Base-by-base conservation (phyloP, 2,888 invertebrate genomes). In the Eugnorisma glareosa region DNA sequence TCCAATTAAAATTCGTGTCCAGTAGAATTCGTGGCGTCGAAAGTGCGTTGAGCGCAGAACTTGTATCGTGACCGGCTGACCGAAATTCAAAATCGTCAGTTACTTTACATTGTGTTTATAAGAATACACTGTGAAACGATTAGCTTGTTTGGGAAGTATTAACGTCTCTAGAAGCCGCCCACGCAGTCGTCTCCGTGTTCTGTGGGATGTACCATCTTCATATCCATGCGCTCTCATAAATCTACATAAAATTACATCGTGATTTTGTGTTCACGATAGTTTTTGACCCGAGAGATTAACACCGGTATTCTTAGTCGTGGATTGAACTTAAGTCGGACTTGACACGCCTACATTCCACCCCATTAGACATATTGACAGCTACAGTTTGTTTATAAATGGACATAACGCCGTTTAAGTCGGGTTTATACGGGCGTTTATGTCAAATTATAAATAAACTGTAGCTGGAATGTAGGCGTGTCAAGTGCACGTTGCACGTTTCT, bases 231-330 rank as follows among this genome's bases (percentile, higher is more conserved):
- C 21, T 61, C 11, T 43, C 18, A 37, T 51, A 43, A 43, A 63
- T 77, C 10, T 35, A 67, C 24, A 45, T 63, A n/a, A 57, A n/a
- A 31, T 54, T n/a, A 11, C 7, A 51, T 28, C 4, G n/a, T 43
- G 31, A n/a, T n/a, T n/a, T n/a, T 37, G 40, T 11, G 35, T n/a
- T n/a, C n/a, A n/a, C n/a, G 54, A 76, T 66, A 37, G n/a, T 68
- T 64, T 79, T 79, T 71, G 40, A 24, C 35, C 72, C 35, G 59
- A 59, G 43, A 37, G 45, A 59, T 57, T 18, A n/a, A n/a, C n/a
- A n/a, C n/a, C n/a, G n/a, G 35, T 18, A 35, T 1, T 61, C 35
- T 35, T 59, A 8, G 10, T 61, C 35, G 10, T 21, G 35, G 35
- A 59, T 10, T 31, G 28, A 57, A 28, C 15, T 7, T 7, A 57